Evolutionary conservation across 2,113 vertebrate genomes (phyloP).

Genomic region (Meles meles): DNA sequence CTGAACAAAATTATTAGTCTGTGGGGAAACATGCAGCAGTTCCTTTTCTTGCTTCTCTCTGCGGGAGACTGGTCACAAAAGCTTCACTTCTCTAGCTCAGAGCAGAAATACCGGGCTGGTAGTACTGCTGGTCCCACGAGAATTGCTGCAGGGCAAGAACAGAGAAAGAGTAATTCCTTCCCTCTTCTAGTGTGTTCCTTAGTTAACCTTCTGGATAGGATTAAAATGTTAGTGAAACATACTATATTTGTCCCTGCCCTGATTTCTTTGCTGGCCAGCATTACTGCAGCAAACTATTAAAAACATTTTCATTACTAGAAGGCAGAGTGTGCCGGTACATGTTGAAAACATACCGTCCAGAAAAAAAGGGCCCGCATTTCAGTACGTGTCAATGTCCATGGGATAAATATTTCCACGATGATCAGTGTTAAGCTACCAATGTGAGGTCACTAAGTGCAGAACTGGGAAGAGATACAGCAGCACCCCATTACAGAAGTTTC

Average conservation of each 20-base stretch:
- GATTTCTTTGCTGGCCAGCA: not conserved
- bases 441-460: not conserved
- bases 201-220: not conserved
- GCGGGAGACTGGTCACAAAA: not conserved
- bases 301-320: not conserved
- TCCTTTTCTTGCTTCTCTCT: not conserved
- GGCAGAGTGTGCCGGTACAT: not conserved
- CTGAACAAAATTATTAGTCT: not conserved
- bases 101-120: not conserved
- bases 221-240: not conserved
- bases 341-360: not conserved
- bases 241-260: not conserved
- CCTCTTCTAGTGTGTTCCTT: not conserved
- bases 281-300: not conserved
- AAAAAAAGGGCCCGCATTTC: not conserved
- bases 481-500: not conserved
- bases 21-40: not conserved
- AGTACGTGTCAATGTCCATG: not conserved
- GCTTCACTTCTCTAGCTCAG: not conserved
- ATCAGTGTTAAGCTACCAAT: not conserved
- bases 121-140: not conserved
- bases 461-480: not conserved
- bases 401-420: not conserved
- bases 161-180: not conserved
- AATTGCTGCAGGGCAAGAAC: not conserved